Percentiles rank a stretch among this genome's conserved stretches.
Conservation (phyloP, 1,140 invertebrate genomes). For the Drosophila paulistorum region DNA sequence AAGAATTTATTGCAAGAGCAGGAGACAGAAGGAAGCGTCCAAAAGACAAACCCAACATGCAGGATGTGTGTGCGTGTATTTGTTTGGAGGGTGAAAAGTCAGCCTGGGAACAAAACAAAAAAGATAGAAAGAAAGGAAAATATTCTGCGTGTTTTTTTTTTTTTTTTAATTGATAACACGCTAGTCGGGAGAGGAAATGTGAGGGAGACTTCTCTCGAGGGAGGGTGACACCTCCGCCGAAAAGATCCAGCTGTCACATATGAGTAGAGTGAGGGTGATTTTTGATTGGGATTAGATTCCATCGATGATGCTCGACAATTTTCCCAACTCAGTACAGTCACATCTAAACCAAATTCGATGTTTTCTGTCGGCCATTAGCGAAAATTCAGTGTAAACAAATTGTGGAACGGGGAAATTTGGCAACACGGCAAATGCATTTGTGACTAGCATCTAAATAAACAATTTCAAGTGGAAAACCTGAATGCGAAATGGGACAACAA, state of each 20-base stretch:
- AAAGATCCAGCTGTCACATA: conserved; percentile 14
- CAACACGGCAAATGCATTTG: conserved; percentile 20
- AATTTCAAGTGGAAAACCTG: conserved; percentile 8
- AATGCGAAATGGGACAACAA: conserved; percentile 9
- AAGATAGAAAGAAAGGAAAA: background rate
- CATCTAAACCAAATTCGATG: conserved; percentile 40
- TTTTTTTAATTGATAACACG: conserved; percentile 69
- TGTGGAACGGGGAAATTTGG: conserved; percentile 16
- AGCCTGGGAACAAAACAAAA: conserved; percentile 7
- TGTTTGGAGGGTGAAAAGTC: conserved; percentile 5
- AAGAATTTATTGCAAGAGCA: conserved; percentile 60
- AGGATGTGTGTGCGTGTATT: conserved; percentile 28
- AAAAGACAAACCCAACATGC: conserved; percentile 28
- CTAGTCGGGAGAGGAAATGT: conserved; percentile 34
- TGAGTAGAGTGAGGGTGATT: conserved; percentile 38
- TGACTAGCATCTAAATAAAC: conserved; percentile 15
- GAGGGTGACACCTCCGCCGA: conserved; percentile 42
- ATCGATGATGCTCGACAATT: conserved; percentile 19
- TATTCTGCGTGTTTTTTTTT: conserved; percentile 13
- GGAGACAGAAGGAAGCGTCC: conserved; percentile 21
- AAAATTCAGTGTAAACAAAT: conserved; percentile 28
- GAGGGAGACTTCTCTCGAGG: conserved; percentile 23
- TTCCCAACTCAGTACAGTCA: conserved; percentile 53
- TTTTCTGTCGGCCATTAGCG: conserved; percentile 37
- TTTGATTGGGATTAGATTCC: conserved; percentile 28